Conservation (phyloP, 1,140 invertebrate species). For the Eriocheir sinensis region DNA sequence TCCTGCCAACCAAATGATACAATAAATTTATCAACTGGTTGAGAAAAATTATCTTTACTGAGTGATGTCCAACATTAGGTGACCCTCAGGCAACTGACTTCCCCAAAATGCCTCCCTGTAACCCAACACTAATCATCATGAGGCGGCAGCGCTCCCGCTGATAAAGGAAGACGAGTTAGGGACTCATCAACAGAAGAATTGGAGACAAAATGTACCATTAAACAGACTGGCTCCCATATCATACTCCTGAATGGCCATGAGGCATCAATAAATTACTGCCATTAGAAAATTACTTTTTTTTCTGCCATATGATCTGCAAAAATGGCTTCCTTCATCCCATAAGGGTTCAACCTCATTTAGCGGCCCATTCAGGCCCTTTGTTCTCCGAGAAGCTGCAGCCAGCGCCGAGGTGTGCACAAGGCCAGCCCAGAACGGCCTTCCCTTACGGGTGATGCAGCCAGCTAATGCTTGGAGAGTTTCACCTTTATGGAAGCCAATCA, state of each 20-base stretch:
- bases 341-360: constrained; percentile 70
- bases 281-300: not conserved
- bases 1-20: no score
- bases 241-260: no score
- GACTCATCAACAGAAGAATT: no score
- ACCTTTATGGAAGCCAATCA: constrained; percentile 51
- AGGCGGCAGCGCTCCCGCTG: no score
- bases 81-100: no score
- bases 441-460: not conserved
- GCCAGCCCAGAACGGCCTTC: not conserved
- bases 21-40: not conserved
- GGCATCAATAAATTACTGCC: not conserved
- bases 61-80: no score
- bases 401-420: constrained; percentile 58
- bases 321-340: constrained; percentile 48
- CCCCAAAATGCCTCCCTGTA: no score
- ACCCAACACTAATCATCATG: no score
- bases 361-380: constrained; percentile 63
- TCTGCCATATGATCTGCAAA: constrained; percentile 46
- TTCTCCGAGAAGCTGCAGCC: constrained; percentile 50
- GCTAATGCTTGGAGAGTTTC: constrained; percentile 30
- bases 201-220: no score
- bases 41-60: constrained; percentile 7
- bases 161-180: no score
- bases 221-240: no score